phyloP scores from a whole-genome alignment of 2,888 invertebrate genomes.

The Epiblema foenella region DNA sequence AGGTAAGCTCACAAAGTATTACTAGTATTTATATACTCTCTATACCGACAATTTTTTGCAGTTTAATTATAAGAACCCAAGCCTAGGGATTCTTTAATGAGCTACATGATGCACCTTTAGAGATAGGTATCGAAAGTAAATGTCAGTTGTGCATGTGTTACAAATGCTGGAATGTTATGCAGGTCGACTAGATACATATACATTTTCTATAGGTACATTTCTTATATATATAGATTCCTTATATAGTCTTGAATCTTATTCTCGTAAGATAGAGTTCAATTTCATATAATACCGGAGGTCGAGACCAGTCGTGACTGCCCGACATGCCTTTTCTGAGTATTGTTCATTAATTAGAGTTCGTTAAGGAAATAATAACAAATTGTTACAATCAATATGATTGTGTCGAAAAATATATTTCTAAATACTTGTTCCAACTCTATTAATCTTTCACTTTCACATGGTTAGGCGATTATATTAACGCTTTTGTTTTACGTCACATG shows the following conservation, averaged over 20 bases:
- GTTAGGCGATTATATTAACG: too few relatives aligned
- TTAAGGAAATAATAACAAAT: neutral
- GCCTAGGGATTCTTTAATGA: too few relatives aligned
- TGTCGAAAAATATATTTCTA: neutral
- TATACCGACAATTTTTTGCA: too few relatives aligned
- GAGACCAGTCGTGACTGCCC: constrained; percentile 14
- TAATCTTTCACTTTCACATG: neutral
- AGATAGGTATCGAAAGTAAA: neutral
- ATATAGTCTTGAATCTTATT: neutral
- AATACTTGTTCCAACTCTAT: neutral
- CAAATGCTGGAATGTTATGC: neutral
- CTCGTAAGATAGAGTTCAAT: neutral
- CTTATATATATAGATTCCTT: too few relatives aligned
- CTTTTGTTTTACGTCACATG: too few relatives aligned
- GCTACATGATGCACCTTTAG: neutral
- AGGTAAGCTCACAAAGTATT: too few relatives aligned
- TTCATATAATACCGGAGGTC: neutral
- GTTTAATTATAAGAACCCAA: too few relatives aligned
- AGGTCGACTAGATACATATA: neutral
- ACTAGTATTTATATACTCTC: too few relatives aligned
- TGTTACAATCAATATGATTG: constrained; percentile 9
- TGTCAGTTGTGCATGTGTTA: neutral
- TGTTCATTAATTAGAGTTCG: neutral
- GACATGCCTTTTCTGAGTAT: neutral
- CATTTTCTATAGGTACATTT: too few relatives aligned